Percentiles rank a stretch among this genome's conserved stretches.
Conservation (phyloP, 2,113 vertebrate genomes). For the Theristicus caerulescens region DNA sequence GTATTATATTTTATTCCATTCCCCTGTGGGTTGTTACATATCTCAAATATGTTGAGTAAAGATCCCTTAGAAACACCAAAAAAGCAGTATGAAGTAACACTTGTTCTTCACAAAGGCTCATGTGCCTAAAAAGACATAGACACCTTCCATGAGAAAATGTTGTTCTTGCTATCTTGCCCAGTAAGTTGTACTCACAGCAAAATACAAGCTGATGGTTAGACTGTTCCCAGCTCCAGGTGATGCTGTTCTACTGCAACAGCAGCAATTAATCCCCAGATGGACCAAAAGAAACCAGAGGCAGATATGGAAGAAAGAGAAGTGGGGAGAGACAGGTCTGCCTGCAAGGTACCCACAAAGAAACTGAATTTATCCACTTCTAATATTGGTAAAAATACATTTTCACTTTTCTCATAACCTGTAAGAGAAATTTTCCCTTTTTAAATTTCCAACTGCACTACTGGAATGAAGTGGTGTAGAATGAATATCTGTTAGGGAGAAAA, state of each 20-base stretch:
- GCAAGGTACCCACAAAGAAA: background rate
- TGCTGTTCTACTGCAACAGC: background rate
- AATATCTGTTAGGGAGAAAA: background rate
- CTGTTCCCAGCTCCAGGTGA: background rate
- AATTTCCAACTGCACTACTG: background rate
- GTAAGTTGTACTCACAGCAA: background rate
- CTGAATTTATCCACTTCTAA: background rate
- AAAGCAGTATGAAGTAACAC: background rate
- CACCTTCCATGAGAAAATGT: background rate
- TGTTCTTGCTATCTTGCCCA: background rate
- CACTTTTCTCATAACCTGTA: background rate
- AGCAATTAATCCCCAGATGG: background rate
- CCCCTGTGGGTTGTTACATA: conserved; percentile 17
- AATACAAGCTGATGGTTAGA: background rate
- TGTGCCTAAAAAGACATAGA: background rate
- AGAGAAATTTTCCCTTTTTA: background rate
- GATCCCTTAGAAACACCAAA: background rate
- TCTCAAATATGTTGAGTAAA: conserved; percentile 47
- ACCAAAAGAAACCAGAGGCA: background rate
- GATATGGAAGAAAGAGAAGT: background rate
- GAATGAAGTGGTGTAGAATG: background rate
- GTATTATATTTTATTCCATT: conserved; percentile 61
- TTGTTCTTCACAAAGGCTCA: background rate
- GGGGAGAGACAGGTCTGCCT: background rate
- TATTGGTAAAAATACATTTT: background rate